These are phyloP conservation scores for Eulimnadia texana DNA, from an alignment of 1,140 invertebrate genomes.

Conservation along the genomic window DNA sequence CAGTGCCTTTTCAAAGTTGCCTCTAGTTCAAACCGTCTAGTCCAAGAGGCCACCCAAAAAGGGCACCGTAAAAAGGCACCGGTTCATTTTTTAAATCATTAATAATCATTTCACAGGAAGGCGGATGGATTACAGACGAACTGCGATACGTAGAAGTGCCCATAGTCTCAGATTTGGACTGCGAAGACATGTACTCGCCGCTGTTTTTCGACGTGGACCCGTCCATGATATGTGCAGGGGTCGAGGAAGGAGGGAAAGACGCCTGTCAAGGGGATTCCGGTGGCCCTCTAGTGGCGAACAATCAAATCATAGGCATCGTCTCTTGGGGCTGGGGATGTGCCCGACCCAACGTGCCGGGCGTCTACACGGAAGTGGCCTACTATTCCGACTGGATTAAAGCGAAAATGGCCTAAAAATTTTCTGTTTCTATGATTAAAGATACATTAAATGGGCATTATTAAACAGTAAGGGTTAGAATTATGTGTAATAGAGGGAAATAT, in stretches of 20 bases:
- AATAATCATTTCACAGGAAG: neutral
- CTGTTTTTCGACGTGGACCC: constrained; percentile 17
- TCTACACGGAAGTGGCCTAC: constrained; percentile 47
- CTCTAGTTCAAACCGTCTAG: no score
- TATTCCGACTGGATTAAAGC: constrained; percentile 38
- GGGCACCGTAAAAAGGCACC: no score
- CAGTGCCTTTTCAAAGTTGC: no score
- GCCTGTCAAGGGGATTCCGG: constrained; percentile 41
- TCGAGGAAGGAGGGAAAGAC: constrained; percentile 29
- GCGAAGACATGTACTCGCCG: constrained; percentile 9
- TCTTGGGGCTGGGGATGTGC: constrained; percentile 59
- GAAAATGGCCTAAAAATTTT: neutral
- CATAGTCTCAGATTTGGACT: constrained; percentile 8
- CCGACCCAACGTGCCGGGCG: constrained; percentile 44
- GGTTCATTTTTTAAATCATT: neutral
- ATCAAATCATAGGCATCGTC: constrained; percentile 44
- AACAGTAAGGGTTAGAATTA: no score
- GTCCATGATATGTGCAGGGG: constrained; percentile 29
- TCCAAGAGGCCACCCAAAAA: no score
- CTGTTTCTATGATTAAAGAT: neutral
- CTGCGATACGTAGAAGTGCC: constrained; percentile 9
- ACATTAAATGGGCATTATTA: neutral
- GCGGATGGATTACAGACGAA: neutral
- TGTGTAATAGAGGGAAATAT: no score
- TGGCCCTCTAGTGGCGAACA: constrained; percentile 37